Conservation (phyloP, 2,113 vertebrate species). For the Myotis yumanensis region DNA sequence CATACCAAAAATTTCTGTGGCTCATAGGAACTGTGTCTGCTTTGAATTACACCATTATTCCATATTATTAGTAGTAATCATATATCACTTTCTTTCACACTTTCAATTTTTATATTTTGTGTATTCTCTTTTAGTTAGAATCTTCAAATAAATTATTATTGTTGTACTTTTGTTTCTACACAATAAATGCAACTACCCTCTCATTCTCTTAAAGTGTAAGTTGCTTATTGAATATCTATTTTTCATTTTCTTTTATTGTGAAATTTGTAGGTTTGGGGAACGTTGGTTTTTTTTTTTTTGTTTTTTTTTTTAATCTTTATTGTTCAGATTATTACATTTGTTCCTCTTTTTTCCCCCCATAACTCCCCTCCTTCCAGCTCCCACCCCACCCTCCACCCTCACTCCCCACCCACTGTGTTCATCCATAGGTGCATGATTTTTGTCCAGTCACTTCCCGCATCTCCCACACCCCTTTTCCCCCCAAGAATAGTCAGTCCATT, state of each 20-base stretch:
- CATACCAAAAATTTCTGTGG: constrained; percentile 10
- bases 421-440: no score
- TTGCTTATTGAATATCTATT: constrained; percentile 21
- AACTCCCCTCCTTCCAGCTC: no score
- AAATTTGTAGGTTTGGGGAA: background rate
- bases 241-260: constrained; percentile 48
- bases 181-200: constrained; percentile 19
- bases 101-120: constrained; percentile 12
- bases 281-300: no score
- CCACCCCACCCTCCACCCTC: no score
- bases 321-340: no score
- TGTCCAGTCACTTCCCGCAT: no score
- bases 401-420: no score
- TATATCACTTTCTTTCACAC: background rate
- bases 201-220: background rate
- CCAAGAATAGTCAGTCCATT: no score
- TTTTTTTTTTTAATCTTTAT: no score
- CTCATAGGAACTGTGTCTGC: background rate
- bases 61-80: background rate
- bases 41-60: constrained; percentile 2
- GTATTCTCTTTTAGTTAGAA: constrained; percentile 27
- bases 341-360: no score
- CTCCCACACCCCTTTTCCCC: no score
- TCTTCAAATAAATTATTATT: constrained; percentile 16
- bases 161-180: constrained; percentile 22